Evolutionary conservation across 2,888 invertebrate genomes (phyloP), one percentile per base, ranked within the genome.

Genomic region (Noctua fimbriata): DNA sequence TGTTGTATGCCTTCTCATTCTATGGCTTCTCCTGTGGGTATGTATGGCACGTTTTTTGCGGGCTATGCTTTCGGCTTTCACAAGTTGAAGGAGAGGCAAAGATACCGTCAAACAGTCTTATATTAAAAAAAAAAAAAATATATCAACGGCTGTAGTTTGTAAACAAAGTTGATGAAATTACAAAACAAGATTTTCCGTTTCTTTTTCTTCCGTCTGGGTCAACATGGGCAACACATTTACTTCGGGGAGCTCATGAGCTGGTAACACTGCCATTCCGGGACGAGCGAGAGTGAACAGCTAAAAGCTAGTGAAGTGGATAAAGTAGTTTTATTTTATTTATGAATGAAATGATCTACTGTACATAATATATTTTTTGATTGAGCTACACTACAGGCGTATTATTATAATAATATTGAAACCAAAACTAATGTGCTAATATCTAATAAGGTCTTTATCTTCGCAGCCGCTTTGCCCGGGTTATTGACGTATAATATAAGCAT

Each of bases 401-500:
- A 69, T n/a, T 69, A 41, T 78, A 77, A 44, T 71, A 73, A 5
- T 79, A 76, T 69, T 16, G 52, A 74, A 81, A 78, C 72, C 69
- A 79, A 81, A 69, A 79, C 49, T 55, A 76, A 83, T 52, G 60
- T 80, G 36, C 44, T 71, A 82, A 60, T 63, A 32, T 80, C 58
- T 47, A 73, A 24, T 70, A 69, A 72, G 75, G 79, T 81, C 79
- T 73, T 76, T 69, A 83, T 87, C 82, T 88, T 90, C 87, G 80
- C 86, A 91, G 90, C 89, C 90, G 91, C 91, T 92, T 92, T 91
- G 93, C 92, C 94, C 93, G 94, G 95, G 95, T 94, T 95, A 96
- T 96, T 96, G 96, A 96, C 96, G 95, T 96, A 92, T 95, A 92
- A 86, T 92, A 89, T 80, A 90, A 90, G 91, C 92, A 92, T 90